Base-by-base conservation (phyloP, 1,140 invertebrate genomes). In the Hyles euphorbiae region DNA sequence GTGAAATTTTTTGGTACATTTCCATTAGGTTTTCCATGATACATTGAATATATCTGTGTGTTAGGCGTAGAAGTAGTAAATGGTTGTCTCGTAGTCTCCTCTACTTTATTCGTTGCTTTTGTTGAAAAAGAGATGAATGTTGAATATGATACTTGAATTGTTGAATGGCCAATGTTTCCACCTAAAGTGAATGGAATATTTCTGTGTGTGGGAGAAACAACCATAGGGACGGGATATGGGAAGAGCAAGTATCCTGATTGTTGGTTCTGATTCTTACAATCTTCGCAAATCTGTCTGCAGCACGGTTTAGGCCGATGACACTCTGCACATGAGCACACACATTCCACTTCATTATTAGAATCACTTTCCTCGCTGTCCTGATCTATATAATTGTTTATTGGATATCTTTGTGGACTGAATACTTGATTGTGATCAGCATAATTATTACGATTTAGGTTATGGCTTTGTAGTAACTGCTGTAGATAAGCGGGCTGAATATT, bases 291-390 rank as follows among this genome's bases (percentile, higher is more conserved):
- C 22, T 43, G 52, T 34, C n/a, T 63, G 47, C 67, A 69, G 33
- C 63, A 65, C 32, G 58, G 55, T 11, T 63, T 65, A 9, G 63
- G 48, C 7, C 56, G 60, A 11, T 49, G 33, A 47, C 67, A 69
- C 34, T 60, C 44, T 11, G 46, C 53, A 33, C 67, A 69, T 10
- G 62, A 61, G 50, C 63, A 65, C 44, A 53, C 58, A 52, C 65
- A 60, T 53, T 40, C 12, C 5, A 54, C 58, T 40, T 9, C 9
- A 46, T 46, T 6, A 46, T 7, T 2, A 11, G 7, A 6, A 6
- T 11, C 3, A 46, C 11, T 46, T 4, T 6, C 44, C 7, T 46
- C 3, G 6, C 9, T 11, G 44, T 7, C 11, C 44, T 22, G 22
- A 22, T 22, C 22, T 22, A 22, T 22, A 22, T 22, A 22, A 22